Evolutionary conservation across 2,888 invertebrate species (phyloP), one percentile per base, ranked within the genome.

Genomic region (Nemurella pictetii): DNA sequence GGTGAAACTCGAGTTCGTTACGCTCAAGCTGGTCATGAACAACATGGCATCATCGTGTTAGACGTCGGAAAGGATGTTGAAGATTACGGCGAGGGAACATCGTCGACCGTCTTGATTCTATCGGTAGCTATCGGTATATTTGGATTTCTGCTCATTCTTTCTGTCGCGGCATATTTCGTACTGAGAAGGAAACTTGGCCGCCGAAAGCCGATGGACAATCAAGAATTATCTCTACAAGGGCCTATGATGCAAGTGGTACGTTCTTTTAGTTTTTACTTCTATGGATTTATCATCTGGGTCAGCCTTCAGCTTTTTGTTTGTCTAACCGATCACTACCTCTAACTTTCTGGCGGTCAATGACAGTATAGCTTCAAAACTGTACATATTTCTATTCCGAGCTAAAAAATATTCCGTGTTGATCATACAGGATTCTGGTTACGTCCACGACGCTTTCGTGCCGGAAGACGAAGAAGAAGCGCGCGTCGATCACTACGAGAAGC

Each of bases 161-260:
- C 94, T 85, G 91, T 94, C 86, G 92, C 93, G 75, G 91, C 92
- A 85, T 94, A 95, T 86, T 93, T 94, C 82, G 91, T 94, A 81
- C 89, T 95, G 29, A 88, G 88, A 75, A 89, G 89, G 72, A 89
- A 89, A 75, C 88, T 88, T 80, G 90, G 92, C 85, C 91, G 91
- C 3, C 90, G 92, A 26, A 89, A 92, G 87, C 85, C 26, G n/a
- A 91, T 93, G 4, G 93, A 94, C 87, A 92, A 93, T 74, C 94
- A 94, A 88, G 94, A 94, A 89, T 90, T 94, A 90, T 95, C 96
- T 0, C 89, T 96, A 28, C 96, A 96, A 88, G 95, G 96, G 85
- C 95, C 96, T 0, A 94, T 95, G 88, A 93, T 95, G 86, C 96
- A 96, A 90, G 93, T 95, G 84, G 92, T 92, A 89, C 89, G 89